phyloP scores from a whole-genome alignment of 2,113 vertebrate genomes.

The Forbesichthys agassizii region DNA sequence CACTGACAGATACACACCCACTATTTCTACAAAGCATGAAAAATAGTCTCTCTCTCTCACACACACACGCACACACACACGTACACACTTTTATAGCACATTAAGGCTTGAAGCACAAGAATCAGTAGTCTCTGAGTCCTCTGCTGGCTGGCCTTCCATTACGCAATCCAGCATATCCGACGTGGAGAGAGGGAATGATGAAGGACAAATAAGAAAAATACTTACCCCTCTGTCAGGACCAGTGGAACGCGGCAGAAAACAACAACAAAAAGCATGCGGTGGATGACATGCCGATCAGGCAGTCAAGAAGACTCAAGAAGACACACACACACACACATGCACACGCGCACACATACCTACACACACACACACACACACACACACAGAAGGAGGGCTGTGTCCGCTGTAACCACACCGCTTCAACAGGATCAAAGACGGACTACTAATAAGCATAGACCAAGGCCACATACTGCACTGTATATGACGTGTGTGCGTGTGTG shows the following conservation, averaged over 20 bases:
- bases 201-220: slow-evolving; percentile 44
- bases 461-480: background rate
- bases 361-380: too few species aligned
- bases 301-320: slow-evolving; percentile 24
- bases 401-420: too few species aligned
- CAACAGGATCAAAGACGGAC: too few species aligned
- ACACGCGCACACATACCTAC: too few species aligned
- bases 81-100: slow-evolving; percentile 16
- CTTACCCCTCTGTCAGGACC: slow-evolving; percentile 42
- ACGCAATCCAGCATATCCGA: slow-evolving; percentile 49
- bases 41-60: background rate
- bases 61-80: slow-evolving; percentile 31
- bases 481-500: background rate
- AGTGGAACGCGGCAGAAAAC: slow-evolving; percentile 20
- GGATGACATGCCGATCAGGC: slow-evolving; percentile 42
- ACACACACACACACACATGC: background rate
- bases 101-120: slow-evolving; percentile 48
- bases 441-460: too few species aligned
- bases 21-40: slow-evolving; percentile 21
- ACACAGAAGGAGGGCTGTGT: too few species aligned
- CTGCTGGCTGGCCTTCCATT: slow-evolving; percentile 64
- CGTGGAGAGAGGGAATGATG: slow-evolving; percentile 37
- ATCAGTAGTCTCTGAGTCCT: slow-evolving; percentile 50
- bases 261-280: slow-evolving; percentile 13
- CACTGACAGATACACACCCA: slow-evolving; percentile 22